Conservation (phyloP, 2,113 vertebrate genomes). For the Macrotus californicus region DNA sequence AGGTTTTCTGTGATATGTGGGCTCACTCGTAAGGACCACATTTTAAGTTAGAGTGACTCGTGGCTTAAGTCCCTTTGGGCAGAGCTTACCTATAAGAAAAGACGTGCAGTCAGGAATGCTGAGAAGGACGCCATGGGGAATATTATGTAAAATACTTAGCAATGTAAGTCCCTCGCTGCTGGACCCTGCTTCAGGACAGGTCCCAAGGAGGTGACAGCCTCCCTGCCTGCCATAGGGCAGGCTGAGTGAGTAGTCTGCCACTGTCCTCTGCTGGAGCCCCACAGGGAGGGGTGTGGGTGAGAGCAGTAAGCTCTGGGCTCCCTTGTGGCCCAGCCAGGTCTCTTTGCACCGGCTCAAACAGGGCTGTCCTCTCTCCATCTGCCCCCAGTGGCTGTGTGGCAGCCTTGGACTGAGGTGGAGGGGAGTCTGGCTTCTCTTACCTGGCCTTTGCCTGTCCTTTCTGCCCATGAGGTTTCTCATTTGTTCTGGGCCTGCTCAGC, state of each 20-base stretch:
- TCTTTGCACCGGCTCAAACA: not conserved
- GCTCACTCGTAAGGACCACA: not conserved
- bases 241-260: not conserved
- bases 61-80: not conserved
- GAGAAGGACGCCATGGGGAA: not conserved
- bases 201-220: not conserved
- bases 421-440: not conserved
- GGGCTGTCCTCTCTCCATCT: not conserved
- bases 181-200: not conserved
- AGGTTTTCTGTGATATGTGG: not conserved
- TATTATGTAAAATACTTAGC: not conserved
- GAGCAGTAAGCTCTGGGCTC: not conserved
- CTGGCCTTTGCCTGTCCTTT: not conserved
- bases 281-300: not conserved
- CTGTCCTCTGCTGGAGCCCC: not conserved
- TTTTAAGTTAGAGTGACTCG: not conserved
- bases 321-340: not conserved
- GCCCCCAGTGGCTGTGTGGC: fast-evolving
- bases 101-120: not conserved
- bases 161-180: not conserved
- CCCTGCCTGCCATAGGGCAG: too few relatives aligned
- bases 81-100: not conserved
- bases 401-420: too few relatives aligned
- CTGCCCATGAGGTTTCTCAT: not conserved
- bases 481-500: not conserved